phyloP scores from a whole-genome alignment of 2,797 vertebrate species.

The Eulemur coronatus region DNA sequence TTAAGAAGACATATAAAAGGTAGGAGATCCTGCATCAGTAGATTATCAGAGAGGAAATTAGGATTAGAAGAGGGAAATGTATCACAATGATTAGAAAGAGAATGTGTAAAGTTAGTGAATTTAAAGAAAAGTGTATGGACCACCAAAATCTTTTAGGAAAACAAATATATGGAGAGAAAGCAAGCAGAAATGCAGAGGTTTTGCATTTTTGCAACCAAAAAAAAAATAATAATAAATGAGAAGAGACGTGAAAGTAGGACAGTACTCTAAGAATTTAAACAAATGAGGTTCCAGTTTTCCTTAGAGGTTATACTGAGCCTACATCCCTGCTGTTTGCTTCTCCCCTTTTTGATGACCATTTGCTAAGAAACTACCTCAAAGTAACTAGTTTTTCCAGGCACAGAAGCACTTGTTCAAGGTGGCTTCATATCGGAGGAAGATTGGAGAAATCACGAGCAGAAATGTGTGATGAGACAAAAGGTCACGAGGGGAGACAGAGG shows the following conservation, averaged over 20 bases:
- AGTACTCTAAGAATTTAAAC: not conserved
- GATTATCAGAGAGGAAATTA: slow-evolving; percentile 7
- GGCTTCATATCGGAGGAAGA: not conserved
- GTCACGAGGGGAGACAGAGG: too few relatives aligned
- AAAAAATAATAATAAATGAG: not conserved
- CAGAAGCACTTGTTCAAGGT: not conserved
- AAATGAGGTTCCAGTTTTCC: not conserved
- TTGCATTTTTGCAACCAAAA: not conserved
- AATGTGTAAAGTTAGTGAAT: not conserved
- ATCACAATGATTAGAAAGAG: not conserved
- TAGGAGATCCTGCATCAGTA: not conserved
- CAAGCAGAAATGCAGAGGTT: not conserved
- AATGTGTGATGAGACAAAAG: not conserved
- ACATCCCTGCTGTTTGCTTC: not conserved
- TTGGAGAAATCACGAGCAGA: not conserved
- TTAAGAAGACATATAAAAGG: not conserved
- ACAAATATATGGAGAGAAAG: not conserved
- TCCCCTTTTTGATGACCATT: not conserved
- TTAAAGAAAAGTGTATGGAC: not conserved
- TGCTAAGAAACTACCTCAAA: not conserved
- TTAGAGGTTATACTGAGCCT: not conserved
- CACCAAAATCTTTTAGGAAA: not conserved
- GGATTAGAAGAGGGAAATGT: not conserved
- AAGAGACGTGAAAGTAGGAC: not conserved
- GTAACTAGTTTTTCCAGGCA: not conserved